These are phyloP conservation scores for Patagioenas fasciata DNA, from an alignment of 2,113 vertebrate genomes.

Conservation along the genomic window DNA sequence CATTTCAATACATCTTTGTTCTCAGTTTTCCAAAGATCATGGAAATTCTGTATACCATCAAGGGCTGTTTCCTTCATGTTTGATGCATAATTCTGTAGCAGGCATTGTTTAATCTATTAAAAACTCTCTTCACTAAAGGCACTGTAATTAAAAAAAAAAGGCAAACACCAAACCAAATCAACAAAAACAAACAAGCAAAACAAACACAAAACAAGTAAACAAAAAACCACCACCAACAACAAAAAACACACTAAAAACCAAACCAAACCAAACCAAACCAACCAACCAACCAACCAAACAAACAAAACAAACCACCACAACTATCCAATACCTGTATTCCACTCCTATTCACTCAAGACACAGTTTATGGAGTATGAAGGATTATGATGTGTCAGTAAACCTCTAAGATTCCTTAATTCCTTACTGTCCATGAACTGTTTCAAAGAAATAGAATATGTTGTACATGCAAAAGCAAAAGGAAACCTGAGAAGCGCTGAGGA, in stretches of 20 bases:
- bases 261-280: neutral
- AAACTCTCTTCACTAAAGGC: neutral
- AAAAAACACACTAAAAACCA: neutral
- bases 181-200: neutral
- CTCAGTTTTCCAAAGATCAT: neutral
- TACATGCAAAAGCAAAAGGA: neutral
- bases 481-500: neutral
- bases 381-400: neutral
- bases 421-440: neutral
- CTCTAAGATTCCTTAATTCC: neutral
- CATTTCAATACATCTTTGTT: neutral
- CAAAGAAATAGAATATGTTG: neutral
- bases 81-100: neutral
- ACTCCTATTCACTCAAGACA: neutral
- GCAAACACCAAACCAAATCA: neutral
- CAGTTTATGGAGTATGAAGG: neutral
- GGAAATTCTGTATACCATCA: neutral
- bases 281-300: no score
- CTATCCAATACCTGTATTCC: neutral
- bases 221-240: neutral
- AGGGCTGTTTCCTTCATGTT: neutral
- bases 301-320: neutral
- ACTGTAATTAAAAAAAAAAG: neutral
- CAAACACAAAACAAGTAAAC: no score
- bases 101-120: neutral